These are phyloP conservation scores for Julus scanicus DNA, from an alignment of 2,888 invertebrate genomes.

Conservation along the genomic window DNA sequence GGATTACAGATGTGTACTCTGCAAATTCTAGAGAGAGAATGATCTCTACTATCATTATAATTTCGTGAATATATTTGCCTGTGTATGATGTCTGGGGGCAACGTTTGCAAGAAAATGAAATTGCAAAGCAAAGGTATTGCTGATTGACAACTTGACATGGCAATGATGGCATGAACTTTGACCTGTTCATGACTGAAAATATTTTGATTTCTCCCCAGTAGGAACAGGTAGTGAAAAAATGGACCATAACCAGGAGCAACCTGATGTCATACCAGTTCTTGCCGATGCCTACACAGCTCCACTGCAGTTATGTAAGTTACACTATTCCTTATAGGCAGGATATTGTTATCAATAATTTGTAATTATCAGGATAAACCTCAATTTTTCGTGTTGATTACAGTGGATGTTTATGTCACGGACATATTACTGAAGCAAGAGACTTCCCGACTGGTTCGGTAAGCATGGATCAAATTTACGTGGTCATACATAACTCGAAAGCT, in stretches of 20 bases:
- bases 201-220: neutral
- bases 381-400: constrained; percentile 46
- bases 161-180: too few species aligned
- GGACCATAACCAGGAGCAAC: neutral
- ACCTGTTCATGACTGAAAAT: neutral
- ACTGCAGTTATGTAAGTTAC: neutral
- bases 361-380: neutral
- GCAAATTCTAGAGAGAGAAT: too few species aligned
- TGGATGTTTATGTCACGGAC: constrained; percentile 49
- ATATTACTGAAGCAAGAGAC: constrained; percentile 40
- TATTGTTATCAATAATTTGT: too few species aligned
- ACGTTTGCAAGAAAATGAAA: neutral
- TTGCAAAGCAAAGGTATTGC: neutral
- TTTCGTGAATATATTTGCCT: too few species aligned
- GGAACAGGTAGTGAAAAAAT: neutral
- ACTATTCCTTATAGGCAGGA: too few species aligned
- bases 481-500: too few species aligned
- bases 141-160: neutral
- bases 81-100: neutral
- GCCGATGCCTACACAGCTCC: neutral
- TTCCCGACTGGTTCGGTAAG: constrained; percentile 40
- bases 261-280: neutral
- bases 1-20: too few species aligned
- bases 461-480: too few species aligned
- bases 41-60: too few species aligned